phyloP scores from a whole-genome alignment of 2,888 invertebrate species.

The Orthonevra nobilis region DNA sequence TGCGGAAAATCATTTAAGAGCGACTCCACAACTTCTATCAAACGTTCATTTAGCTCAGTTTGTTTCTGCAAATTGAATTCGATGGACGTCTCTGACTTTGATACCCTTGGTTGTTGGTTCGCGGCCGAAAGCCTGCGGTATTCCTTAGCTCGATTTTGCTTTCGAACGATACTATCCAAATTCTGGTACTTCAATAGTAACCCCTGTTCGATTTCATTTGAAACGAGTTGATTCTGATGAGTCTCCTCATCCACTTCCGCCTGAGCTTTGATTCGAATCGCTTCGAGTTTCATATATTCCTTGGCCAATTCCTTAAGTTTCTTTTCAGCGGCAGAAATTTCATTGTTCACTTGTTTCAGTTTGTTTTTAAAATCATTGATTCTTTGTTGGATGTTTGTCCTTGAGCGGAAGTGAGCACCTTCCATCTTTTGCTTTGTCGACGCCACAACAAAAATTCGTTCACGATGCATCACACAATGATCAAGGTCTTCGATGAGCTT shows the following conservation, averaged over 20 bases:
- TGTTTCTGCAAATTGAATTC: conserved; percentile 83
- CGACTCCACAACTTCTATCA: conserved; percentile 82
- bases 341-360: conserved; percentile 81
- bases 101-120: conserved; percentile 72
- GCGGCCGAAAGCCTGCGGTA: conserved; percentile 81
- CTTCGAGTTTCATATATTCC: conserved; percentile 73
- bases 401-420: conserved; percentile 80
- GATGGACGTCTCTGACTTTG: conserved; percentile 80
- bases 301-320: conserved; percentile 73
- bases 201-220: conserved; percentile 79
- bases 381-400: conserved; percentile 82
- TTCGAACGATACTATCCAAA: conserved; percentile 83
- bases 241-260: conserved; percentile 74
- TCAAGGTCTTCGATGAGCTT: conserved; percentile 83
- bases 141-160: conserved; percentile 86
- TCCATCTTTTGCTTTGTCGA: conserved; percentile 82
- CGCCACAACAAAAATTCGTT: conserved; percentile 83
- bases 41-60: conserved; percentile 82
- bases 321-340: conserved; percentile 74
- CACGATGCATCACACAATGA: conserved; percentile 84
- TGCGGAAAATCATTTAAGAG: conserved; percentile 84
- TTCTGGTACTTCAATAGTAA: conserved; percentile 78
- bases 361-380: conserved; percentile 83
- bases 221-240: conserved; percentile 74
- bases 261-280: conserved; percentile 73